Evolutionary conservation across 35 echinoderm and acorn worm species (phyloP).

Genomic region (Ophioderma brevispina): DNA sequence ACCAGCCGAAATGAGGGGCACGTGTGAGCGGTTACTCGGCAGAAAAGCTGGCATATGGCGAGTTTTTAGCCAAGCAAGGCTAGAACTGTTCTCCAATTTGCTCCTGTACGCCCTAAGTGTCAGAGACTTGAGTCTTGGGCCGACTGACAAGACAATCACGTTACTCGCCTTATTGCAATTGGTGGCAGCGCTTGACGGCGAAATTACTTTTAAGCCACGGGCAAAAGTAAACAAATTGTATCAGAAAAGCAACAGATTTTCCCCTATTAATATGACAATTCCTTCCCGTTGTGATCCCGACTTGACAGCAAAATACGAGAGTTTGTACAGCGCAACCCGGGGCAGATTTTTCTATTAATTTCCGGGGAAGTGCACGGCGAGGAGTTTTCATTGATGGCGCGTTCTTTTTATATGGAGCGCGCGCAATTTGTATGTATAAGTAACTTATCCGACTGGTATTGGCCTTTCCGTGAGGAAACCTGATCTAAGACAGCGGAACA

Average conservation of each 20-base stretch:
- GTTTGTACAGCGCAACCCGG: conserved; percentile 4
- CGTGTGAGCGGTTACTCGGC: background rate
- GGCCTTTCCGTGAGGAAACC: background rate
- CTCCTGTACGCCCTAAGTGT: background rate
- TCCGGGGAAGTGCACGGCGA: background rate
- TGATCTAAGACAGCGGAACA: background rate
- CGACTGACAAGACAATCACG: background rate
- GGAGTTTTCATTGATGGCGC: background rate
- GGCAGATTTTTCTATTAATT: conserved; percentile 14
- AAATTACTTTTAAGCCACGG: background rate
- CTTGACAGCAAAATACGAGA: background rate
- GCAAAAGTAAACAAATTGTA: conserved; percentile 14
- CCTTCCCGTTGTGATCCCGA: background rate
- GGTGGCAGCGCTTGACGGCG: background rate
- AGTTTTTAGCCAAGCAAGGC: background rate
- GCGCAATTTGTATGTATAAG: background rate
- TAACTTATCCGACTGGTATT: background rate
- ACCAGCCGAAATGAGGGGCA: background rate
- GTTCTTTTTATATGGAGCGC: background rate
- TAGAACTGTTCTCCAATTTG: background rate
- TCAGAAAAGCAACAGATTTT: conserved; percentile 11
- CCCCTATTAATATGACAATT: conserved; percentile 9
- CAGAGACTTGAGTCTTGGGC: background rate
- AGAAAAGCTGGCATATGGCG: background rate
- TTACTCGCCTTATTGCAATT: background rate